A percentile compares a stretch with the other conserved stretches of the same genome.
These are phyloP conservation scores for Morbakka virulenta DNA, from an alignment of 30 jellyfish, hydroid and myxozoan genomes.

Conservation along the genomic window DNA sequence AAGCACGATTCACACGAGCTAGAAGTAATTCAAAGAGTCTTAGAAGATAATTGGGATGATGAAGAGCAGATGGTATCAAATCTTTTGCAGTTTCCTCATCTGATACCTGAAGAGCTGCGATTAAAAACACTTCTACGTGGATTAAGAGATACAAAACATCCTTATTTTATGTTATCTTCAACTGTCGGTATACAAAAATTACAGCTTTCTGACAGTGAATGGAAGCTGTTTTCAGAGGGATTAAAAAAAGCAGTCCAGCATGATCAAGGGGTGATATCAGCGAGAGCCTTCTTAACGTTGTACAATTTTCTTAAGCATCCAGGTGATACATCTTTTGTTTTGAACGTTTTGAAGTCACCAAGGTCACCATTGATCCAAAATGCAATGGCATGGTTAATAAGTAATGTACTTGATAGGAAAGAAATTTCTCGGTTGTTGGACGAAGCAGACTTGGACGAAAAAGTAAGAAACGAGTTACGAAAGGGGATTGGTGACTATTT, in stretches of 20 bases:
- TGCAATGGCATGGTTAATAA: conserved; percentile 67
- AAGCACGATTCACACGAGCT: conserved; percentile 46
- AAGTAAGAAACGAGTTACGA: conserved; percentile 26
- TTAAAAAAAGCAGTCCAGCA: conserved; percentile 64
- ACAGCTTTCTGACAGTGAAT: conserved; percentile 10
- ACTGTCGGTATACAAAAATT: conserved; percentile 73
- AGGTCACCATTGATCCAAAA: conserved; percentile 65
- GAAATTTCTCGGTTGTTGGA: conserved; percentile 31
- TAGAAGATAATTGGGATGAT: conserved; percentile 83
- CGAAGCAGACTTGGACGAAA: conserved; percentile 23
- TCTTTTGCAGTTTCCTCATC: conserved; percentile 61
- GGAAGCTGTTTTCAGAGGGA: neutral
- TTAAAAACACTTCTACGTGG: conserved; percentile 56
- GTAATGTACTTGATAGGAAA: conserved; percentile 28
- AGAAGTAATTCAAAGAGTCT: conserved; percentile 42
- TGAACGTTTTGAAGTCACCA: conserved; percentile 47
- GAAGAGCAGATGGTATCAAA: conserved; percentile 90
- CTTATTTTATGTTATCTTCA: conserved; percentile 77
- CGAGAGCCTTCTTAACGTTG: conserved; percentile 74
- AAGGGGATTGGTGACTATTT: conserved; percentile 48
- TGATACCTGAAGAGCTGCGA: conserved; percentile 85
- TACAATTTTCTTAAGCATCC: conserved; percentile 62
- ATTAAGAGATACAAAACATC: conserved; percentile 53
- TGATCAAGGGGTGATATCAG: conserved; percentile 74
- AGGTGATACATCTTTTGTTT: conserved; percentile 32